These are phyloP conservation scores for Drosophila subquinaria DNA, from an alignment of 2,888 invertebrate genomes.

Conservation along the genomic window DNA sequence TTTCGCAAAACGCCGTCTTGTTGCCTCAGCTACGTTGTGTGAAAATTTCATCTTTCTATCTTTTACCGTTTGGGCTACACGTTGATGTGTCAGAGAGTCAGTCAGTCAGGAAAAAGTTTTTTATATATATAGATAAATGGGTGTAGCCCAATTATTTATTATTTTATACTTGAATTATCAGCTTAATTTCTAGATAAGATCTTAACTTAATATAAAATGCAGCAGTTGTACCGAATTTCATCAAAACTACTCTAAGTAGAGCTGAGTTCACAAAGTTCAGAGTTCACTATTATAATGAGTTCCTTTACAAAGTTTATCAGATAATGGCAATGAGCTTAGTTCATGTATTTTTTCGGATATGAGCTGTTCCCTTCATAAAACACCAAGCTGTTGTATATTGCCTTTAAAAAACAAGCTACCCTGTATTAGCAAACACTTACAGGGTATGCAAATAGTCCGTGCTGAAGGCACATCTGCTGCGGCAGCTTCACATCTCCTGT, in stretches of 20 bases:
- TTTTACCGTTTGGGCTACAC: no score
- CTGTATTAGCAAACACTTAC: not conserved
- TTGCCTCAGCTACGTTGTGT: no score
- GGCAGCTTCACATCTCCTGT: conserved; percentile 30
- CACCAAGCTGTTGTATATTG: not conserved
- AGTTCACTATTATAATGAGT: no score
- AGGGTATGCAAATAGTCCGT: conserved; percentile 11
- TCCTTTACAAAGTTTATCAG: no score
- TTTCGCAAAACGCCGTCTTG: no score
- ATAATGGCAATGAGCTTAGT: not conserved
- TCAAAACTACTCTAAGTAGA: no score
- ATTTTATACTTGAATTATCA: not conserved
- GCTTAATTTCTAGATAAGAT: not conserved
- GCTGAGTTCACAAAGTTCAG: no score
- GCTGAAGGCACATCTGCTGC: conserved; percentile 31
- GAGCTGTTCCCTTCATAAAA: not conserved
- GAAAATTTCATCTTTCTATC: no score
- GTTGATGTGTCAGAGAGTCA: no score
- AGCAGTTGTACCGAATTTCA: no score
- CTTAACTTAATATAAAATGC: not conserved
- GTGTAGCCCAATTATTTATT: not conserved
- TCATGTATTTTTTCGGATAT: not conserved
- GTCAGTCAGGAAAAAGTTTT: no score
- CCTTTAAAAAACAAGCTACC: not conserved
- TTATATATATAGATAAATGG: not conserved